Percentiles rank a stretch among this genome's conserved stretches.
Conservation (phyloP, 1,140 invertebrate genomes). For the Sitodiplosis mosellana region DNA sequence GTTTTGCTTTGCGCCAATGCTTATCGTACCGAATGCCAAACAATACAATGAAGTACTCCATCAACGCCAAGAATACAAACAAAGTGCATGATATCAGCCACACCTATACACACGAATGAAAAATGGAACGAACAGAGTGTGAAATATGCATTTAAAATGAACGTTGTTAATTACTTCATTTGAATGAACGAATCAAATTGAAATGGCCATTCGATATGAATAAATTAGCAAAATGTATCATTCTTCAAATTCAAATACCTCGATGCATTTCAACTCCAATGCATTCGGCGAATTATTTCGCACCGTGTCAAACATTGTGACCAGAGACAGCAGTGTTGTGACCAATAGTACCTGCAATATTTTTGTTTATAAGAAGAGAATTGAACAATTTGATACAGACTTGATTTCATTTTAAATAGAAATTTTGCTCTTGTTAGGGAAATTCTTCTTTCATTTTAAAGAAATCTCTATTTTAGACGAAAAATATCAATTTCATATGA, state of each 20-base stretch:
- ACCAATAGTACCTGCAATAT: slow-evolving; percentile 35
- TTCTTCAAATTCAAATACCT: slow-evolving; percentile 17
- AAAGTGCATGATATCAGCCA: slow-evolving; percentile 52
- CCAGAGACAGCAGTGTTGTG: slow-evolving; percentile 36
- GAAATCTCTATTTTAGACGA: not conserved
- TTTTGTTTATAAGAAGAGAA: too few species aligned
- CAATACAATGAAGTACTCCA: slow-evolving; percentile 50
- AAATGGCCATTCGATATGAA: not conserved
- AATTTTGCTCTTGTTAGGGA: slow-evolving; percentile 8
- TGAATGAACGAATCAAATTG: too few species aligned
- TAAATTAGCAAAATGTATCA: not conserved
- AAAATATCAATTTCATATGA: too few species aligned
- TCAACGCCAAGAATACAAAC: slow-evolving; percentile 50
- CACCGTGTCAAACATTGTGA: slow-evolving; percentile 43
- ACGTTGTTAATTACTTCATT: too few species aligned
- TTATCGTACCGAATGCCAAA: slow-evolving; percentile 41
- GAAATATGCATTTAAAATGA: not conserved
- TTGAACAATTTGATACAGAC: too few species aligned
- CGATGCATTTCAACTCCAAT: slow-evolving; percentile 46
- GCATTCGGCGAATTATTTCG: slow-evolving; percentile 41
- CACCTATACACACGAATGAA: slow-evolving; percentile 17
- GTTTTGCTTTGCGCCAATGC: slow-evolving; percentile 32
- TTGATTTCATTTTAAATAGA: too few species aligned
- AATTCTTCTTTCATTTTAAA: not conserved
- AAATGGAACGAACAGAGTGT: not conserved